Evolutionary conservation across 1,140 invertebrate species (phyloP).

Genomic region (Heliconius eleuchia): DNA sequence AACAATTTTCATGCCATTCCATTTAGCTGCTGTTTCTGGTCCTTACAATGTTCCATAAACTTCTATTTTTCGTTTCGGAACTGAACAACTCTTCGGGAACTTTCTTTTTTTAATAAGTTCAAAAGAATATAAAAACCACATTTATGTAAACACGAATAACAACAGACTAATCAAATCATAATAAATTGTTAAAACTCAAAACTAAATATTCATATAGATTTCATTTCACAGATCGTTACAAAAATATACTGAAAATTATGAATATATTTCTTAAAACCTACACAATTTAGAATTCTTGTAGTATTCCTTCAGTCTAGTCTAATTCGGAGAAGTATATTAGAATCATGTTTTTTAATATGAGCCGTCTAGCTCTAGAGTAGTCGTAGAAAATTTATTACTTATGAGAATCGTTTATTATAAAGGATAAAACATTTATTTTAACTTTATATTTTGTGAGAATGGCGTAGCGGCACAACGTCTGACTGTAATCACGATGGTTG

Average conservation of each 20-base stretch:
- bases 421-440: neutral
- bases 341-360: neutral
- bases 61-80: neutral
- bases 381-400: neutral
- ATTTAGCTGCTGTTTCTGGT: neutral
- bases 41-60: neutral
- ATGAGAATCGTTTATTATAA: neutral
- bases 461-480: too few relatives aligned
- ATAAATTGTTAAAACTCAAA: neutral
- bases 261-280: neutral
- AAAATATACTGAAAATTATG: neutral
- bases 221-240: neutral
- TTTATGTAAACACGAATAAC: neutral
- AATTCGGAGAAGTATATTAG: neutral
- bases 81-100: neutral
- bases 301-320: neutral
- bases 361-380: neutral
- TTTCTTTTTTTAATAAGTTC: too few relatives aligned
- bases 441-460: too few relatives aligned
- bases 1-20: neutral
- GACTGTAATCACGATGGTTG: too few relatives aligned
- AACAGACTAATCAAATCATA: neutral
- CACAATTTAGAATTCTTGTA: neutral
- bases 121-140: too few relatives aligned
- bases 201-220: neutral